Evolutionary conservation across 2,113 vertebrate genomes (phyloP), one percentile per base, ranked within the genome.

Genomic region (Crotophaga sulcirostris): DNA sequence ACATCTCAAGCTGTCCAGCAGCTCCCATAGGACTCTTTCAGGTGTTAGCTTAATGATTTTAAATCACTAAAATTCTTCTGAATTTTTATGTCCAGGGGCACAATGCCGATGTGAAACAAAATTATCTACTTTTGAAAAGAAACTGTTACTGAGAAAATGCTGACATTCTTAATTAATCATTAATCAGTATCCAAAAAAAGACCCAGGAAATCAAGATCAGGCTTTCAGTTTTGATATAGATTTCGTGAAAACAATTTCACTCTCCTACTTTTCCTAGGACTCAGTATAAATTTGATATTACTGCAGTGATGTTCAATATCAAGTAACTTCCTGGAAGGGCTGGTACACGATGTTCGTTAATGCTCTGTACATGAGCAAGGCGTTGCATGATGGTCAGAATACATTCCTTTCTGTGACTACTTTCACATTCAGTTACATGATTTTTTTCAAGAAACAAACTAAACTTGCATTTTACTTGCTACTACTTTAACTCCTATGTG

Each of bases 301-400:
- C 49, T 66, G 36, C 14, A 45, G 29, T 51, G 60, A 14, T 23
- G 7, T 63, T 67, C 25, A 11, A 4, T 38, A 83, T 33, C 23
- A 11, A 34, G 18, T 11, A 70, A 60, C 51, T 33, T 49, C 54
- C 54, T 67, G 33, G 26, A 76, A 56, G 31, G n/a, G 18, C 33
- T 56, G 9, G 9, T 56, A 51, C 9, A 7, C 0, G 0, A 16
- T 2, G 16, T 18, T 36, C 81, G 2, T 73, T 47, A 16, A 16
- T 67, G 42, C 24, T 82, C 44, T 69, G n/a, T 75, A 34, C 13
- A 49, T 31, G 74, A 76, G 10, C 19, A 72, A 56, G 10, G 17
- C 28, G 9, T 72, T 66, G 44, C 36, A 29, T 4, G 3, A 44
- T 20, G 26, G 8, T 49, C 40, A 74, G 51, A 73, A 26, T 16